These are phyloP conservation scores for Agrotis clavis DNA, from an alignment of 2,888 invertebrate genomes.

Conservation along the genomic window DNA sequence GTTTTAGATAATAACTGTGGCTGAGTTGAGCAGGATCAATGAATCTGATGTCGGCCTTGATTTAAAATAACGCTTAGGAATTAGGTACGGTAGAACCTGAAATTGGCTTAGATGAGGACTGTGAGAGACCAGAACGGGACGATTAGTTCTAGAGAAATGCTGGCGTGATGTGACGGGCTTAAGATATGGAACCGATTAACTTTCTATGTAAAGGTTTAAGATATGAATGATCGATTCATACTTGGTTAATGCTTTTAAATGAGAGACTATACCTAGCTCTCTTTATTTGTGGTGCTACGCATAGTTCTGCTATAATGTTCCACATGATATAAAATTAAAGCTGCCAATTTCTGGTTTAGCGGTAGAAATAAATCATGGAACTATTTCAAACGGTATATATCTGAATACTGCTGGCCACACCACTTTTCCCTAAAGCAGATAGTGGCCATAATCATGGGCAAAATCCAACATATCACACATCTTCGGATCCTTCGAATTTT, in stretches of 20 bases:
- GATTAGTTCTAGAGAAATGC: conserved; percentile 36
- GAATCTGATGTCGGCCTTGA: conserved; percentile 50
- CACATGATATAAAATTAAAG: no score
- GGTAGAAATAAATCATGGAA: no score
- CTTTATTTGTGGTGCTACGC: neutral
- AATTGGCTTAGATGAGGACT: conserved; percentile 13
- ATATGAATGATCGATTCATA: conserved; percentile 3
- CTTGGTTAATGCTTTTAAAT: neutral
- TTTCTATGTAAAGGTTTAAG: conserved; percentile 24
- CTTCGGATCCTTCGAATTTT: neutral
- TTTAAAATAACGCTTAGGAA: conserved; percentile 36
- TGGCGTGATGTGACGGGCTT: conserved; percentile 11
- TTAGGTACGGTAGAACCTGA: conserved; percentile 42
- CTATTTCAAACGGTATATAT: no score
- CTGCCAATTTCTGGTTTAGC: no score
- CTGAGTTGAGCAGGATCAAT: conserved; percentile 49
- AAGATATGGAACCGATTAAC: conserved; percentile 31
- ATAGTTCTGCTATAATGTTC: no score
- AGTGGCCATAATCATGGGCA: no score
- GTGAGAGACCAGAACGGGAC: conserved; percentile 10
- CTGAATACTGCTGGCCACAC: no score
- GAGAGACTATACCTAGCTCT: neutral
- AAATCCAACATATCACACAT: neutral
- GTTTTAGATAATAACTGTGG: conserved; percentile 54
- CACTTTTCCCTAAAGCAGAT: no score